Evolutionary conservation across 2,888 invertebrate genomes (phyloP), one percentile per base, ranked within the genome.

Genomic region (Limnephilus lunatus): DNA sequence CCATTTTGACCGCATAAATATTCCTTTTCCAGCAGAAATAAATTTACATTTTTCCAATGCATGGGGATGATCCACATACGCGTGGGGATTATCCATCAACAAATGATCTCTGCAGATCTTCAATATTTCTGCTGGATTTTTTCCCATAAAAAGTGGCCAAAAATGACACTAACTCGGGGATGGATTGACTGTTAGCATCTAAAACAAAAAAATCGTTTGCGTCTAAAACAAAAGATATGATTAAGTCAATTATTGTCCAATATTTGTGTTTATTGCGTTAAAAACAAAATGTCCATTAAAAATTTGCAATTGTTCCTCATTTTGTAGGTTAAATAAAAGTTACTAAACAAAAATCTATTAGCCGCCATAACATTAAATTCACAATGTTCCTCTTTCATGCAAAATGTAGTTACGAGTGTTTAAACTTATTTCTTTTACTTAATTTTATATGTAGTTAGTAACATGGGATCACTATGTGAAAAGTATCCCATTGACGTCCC

Each of bases 361-460:
- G 68, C 25, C 25, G n/a, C 25, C 68, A 9, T 68, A 68, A 25
- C n/a, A 68, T n/a, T 68, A 68, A 68, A 68, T 68, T 25, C 25
- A n/a, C 25, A 7, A 68, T 68, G 68, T 68, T 68, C n/a, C 68
- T 25, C 68, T 68, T 68, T 68, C 68, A n/a, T 9, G 68, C 68
- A 68, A 68, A n/a, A 25, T 68, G 68, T 68, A 53, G 68, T 68
- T 68, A 25, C 9, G 9, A 25, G 68, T 25, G 2, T 68, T 68
- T 68, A n/a, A 68, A 68, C 68, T 68, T 68, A n/a, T 68, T 68
- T 68, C 68, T 68, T 68, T 68, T 68, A 68, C 68, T 68, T 68
- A 68, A 68, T 68, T 68, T 68, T 68, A 68, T 25, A 68, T 48
- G 68, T 68, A 68, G 68, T 68, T 9, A n/a, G 68, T 68, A 9